Evolutionary conservation across 2,113 vertebrate species (phyloP), one percentile per base, ranked within the genome.

Genomic region (Thalassoma bifasciatum): DNA sequence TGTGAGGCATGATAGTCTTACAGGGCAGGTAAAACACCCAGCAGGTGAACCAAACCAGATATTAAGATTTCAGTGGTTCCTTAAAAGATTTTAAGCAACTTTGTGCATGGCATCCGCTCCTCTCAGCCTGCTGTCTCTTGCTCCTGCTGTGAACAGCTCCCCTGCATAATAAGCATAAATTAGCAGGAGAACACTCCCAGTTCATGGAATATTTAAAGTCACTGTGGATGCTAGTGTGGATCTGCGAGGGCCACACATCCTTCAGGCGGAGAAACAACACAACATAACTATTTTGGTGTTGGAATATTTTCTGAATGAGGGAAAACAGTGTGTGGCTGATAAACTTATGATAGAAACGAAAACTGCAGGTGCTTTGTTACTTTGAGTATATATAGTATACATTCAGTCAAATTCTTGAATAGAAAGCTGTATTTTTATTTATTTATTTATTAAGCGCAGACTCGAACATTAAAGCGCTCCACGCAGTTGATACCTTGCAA

Each of bases 141-240:
- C 66, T 37, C 66, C 72, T 46, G 74, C 5, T 65, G 30, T 4
- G 30, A 30, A 21, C 38, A 66, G 71, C 82, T 73, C 30, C 50
- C n/a, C 83, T 53, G 81, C 62, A 79, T 58, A 49, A 49, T 49
- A 16, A 63, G 51, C 83, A 72, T 72, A 67, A 69, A 86, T 67
- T 60, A 65, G 60, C 47, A 66, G 34, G 70, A 72, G 81, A 80
- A 83, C 73, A 80, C 81, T 88, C 84, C 84, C 84, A 82, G 76
- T 78, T 89, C 80, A 81, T 85, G 12, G 79, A 83, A 87, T 85
- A 87, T 90, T 88, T 81, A 84, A 77, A 83, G 66, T 77, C 75
- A 71, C 62, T 37, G 84, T 52, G 73, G 75, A 66, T 26, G 37
- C 60, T 51, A 22, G 75, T 49, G 79, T 56, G 78, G 54, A 73